Percentiles rank a stretch among this genome's conserved stretches.
Evolutionary conservation across 2,113 vertebrate genomes (phyloP).

Genomic region (Aphyosemion australe): DNA sequence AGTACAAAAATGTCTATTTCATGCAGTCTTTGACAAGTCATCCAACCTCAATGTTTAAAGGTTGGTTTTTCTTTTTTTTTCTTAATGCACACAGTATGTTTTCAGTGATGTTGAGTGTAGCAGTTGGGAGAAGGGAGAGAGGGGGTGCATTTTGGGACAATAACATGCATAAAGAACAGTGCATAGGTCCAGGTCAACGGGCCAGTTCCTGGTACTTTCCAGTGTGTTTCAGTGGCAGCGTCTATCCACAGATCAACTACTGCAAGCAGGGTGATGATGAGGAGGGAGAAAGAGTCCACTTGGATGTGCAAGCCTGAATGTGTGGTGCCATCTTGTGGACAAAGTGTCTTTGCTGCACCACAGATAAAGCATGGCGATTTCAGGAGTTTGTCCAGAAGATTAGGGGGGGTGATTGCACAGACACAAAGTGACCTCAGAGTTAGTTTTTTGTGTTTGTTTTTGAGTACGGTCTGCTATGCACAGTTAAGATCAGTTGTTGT

Average conservation of each 20-base stretch:
- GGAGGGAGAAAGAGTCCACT: constrained; percentile 10
- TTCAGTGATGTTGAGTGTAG: constrained; percentile 59
- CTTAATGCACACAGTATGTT: constrained; percentile 60
- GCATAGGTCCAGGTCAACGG: constrained; percentile 72
- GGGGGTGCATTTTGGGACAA: constrained; percentile 57
- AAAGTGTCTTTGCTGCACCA: constrained; percentile 31
- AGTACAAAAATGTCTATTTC: constrained; percentile 68
- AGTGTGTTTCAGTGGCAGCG: constrained; percentile 75
- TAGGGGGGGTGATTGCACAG: constrained; percentile 47
- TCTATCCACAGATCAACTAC: constrained; percentile 61
- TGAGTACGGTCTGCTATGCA: constrained; percentile 69
- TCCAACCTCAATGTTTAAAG: constrained; percentile 57
- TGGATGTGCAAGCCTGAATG: constrained; percentile 38
- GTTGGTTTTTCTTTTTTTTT: constrained; percentile 34
- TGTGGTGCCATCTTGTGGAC: constrained; percentile 62
- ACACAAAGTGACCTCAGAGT: constrained; percentile 46
- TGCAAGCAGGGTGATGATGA: constrained; percentile 55
- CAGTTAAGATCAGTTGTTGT: constrained; percentile 68
- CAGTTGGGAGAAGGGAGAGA: constrained; percentile 12
- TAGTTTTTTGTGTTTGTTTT: background rate
- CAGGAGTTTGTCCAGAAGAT: constrained; percentile 31
- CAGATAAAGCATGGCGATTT: constrained; percentile 30
- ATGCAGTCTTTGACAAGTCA: constrained; percentile 75
- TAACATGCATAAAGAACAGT: constrained; percentile 78
- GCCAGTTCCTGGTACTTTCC: constrained; percentile 63